Conservation (phyloP, 2,888 invertebrate species). For the Macrophya annulata region DNA sequence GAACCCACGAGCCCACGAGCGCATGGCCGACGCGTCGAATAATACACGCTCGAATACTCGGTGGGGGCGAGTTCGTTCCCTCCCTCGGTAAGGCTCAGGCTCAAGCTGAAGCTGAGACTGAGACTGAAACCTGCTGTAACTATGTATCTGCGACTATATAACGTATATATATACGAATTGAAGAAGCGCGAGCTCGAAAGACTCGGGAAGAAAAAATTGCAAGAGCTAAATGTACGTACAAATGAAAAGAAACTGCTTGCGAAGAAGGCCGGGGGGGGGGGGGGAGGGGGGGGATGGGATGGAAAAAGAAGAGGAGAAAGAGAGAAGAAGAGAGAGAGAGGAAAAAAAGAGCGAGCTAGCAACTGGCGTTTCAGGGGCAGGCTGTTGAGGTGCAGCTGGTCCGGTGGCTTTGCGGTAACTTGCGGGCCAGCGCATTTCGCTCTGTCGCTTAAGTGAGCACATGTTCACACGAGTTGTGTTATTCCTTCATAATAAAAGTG, state of each 20-base stretch:
- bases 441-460: not conserved
- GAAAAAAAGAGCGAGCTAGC: conserved; percentile 19
- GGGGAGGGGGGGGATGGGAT: not conserved
- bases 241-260: not conserved
- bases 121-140: not conserved
- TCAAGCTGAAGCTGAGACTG: not conserved
- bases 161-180: not conserved
- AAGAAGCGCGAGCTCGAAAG: not conserved
- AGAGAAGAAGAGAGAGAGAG: not conserved
- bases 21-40: conserved; percentile 45
- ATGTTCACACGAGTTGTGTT: conserved; percentile 16
- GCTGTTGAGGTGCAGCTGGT: conserved; percentile 39
- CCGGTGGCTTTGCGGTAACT: conserved; percentile 2
- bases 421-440: conserved; percentile 22
- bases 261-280: not conserved
- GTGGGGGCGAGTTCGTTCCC: conserved; percentile 6
- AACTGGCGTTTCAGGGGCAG: conserved; percentile 46
- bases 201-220: not conserved
- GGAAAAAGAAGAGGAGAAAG: not conserved
- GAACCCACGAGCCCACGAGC: conserved; percentile 40
- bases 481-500: not conserved
- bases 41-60: conserved; percentile 14
- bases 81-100: not conserved
- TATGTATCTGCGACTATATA: not conserved
- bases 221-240: conserved; percentile 15